A percentile compares a stretch with the other conserved stretches of the same genome.
phyloP scores from a whole-genome alignment of 2,797 vertebrate species.

The Poliocrania exsul region DNA sequence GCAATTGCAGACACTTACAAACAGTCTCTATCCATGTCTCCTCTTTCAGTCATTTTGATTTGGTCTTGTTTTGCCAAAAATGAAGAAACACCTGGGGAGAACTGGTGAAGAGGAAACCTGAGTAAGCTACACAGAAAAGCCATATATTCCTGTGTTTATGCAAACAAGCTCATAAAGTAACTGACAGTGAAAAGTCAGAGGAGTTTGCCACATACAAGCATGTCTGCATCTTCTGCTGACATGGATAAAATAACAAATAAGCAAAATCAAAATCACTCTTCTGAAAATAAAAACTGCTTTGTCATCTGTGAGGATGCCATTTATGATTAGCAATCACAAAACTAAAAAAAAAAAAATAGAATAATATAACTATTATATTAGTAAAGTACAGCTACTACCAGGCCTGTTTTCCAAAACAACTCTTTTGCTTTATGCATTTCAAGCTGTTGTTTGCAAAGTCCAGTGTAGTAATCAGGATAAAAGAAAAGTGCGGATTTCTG shows the following conservation, averaged over 20 bases:
- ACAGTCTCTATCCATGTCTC: not conserved
- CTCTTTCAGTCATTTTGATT: not conserved
- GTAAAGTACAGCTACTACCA: not conserved
- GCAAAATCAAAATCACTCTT: not conserved
- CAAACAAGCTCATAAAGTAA: not conserved
- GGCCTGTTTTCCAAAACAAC: not conserved
- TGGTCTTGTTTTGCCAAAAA: not conserved
- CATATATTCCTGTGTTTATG: not conserved
- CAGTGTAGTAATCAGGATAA: not conserved
- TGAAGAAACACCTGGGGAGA: not conserved
- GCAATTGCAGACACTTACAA: not conserved
- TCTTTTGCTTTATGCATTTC: not conserved
- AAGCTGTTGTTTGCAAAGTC: not conserved
- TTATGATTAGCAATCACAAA: not conserved
- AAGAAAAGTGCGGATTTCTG: not conserved
- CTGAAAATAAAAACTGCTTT: not conserved
- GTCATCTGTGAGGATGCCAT: not conserved
- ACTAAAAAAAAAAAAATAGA: not conserved
- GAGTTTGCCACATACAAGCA: not conserved
- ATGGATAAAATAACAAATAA: not conserved
- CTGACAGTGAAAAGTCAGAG: conserved; percentile 1
- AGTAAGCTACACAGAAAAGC: not conserved
- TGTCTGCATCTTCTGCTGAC: not conserved
- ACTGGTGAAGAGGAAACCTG: not conserved
- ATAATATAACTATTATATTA: not conserved